Percentiles rank a stretch among this genome's conserved stretches.
Evolutionary conservation across 2,113 vertebrate genomes (phyloP).

Genomic region (Phalacrocorax pelagicus): DNA sequence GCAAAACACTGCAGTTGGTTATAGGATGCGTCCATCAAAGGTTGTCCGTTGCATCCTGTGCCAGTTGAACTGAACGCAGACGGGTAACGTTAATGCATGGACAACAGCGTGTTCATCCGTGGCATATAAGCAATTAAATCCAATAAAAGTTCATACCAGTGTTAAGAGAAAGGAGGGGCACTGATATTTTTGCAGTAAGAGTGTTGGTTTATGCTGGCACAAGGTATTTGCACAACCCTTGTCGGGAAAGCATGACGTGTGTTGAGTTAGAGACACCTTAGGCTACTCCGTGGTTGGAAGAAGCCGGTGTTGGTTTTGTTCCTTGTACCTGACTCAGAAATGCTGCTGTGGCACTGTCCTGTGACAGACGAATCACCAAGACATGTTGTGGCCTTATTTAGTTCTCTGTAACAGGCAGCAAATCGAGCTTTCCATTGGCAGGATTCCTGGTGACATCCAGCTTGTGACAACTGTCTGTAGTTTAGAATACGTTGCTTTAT

Average conservation of each 20-base stretch:
- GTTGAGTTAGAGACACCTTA: neutral
- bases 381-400: fast-evolving
- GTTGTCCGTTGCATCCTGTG: neutral
- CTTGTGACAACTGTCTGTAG: neutral
- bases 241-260: fast-evolving
- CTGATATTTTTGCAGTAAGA: fast-evolving
- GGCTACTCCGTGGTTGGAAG: neutral
- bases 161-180: neutral
- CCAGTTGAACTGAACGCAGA: fast-evolving
- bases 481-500: neutral
- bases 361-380: neutral
- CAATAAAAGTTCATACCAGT: fast-evolving
- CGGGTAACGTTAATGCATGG: fast-evolving
- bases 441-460: neutral
- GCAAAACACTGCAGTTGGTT: neutral
- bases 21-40: neutral
- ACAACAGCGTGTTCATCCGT: neutral
- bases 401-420: neutral
- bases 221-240: fast-evolving
- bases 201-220: neutral
- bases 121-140: neutral
- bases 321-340: neutral
- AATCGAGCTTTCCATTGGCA: fast-evolving
- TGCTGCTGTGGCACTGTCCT: neutral
- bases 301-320: neutral